phyloP scores from a whole-genome alignment of 2,113 vertebrate species.

The Damaliscus lunatus region DNA sequence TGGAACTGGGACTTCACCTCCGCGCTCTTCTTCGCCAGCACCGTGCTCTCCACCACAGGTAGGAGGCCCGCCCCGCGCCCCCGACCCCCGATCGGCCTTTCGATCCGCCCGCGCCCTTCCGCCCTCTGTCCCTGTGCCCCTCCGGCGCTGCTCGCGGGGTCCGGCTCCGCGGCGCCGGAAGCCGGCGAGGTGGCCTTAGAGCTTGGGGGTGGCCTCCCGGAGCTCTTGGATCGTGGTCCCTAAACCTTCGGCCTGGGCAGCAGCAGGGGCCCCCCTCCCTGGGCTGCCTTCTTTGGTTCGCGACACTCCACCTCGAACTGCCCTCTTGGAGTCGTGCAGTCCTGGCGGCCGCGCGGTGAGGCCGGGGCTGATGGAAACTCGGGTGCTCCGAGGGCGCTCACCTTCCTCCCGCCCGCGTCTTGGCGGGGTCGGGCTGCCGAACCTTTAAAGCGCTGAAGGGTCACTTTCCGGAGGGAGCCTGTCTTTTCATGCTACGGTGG shows the following conservation, averaged over 20 bases:
- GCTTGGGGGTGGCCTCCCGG: not conserved
- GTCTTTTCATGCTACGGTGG: not conserved
- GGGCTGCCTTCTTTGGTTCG: not conserved
- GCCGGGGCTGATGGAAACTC: not conserved
- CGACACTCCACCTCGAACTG: no score
- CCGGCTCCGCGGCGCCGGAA: not conserved
- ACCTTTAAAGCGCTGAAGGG: not conserved
- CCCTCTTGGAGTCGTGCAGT: not conserved
- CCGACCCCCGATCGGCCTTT: no score
- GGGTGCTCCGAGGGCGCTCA: rapidly evolving
- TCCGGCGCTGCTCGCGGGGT: not conserved
- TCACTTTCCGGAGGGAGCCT: not conserved
- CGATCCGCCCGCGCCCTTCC: no score
- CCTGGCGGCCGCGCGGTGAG: not conserved
- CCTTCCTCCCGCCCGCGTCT: not conserved
- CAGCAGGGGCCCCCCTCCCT: not conserved
- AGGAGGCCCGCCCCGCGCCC: not conserved
- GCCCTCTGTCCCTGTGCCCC: not conserved
- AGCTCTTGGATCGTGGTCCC: not conserved
- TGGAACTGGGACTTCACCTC: slow-evolving; percentile 99
- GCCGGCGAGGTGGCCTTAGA: not conserved
- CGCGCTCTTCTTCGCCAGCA: slow-evolving; percentile 96
- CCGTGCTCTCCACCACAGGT: slow-evolving; percentile 97
- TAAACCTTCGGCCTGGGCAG: not conserved
- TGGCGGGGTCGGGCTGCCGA: not conserved